phyloP scores from a whole-genome alignment of 2,797 vertebrate genomes.

The Bovichtus diacanthus region DNA sequence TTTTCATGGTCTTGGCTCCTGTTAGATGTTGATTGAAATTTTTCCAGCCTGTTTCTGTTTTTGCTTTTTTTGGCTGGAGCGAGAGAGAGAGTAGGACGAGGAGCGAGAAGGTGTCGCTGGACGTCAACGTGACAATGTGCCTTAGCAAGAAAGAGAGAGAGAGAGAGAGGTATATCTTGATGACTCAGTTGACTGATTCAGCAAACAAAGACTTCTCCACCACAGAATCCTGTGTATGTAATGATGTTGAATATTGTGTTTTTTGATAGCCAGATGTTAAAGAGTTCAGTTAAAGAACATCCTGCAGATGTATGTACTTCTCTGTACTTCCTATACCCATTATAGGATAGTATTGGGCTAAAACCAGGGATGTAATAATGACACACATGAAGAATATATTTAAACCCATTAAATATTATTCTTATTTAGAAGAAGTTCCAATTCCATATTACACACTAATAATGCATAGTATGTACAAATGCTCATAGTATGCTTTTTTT shows the following conservation, averaged over 20 bases:
- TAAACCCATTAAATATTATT: too few species aligned
- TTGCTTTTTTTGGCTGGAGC: neutral
- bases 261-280: neutral
- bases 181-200: conserved; percentile 12
- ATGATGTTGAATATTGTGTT: neutral
- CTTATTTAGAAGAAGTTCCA: neutral
- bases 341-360: too few species aligned
- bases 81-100: neutral
- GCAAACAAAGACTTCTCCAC: neutral
- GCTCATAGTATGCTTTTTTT: neutral
- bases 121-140: neutral
- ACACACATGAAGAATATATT: too few species aligned
- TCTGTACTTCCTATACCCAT: neutral
- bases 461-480: neutral
- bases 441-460: neutral
- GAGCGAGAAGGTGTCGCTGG: neutral
- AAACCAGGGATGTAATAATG: too few species aligned
- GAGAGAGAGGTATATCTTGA: neutral
- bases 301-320: neutral
- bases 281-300: neutral
- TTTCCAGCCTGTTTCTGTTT: neutral
- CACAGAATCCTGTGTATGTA: neutral
- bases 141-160: neutral
- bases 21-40: neutral
- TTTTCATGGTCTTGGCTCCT: conserved; percentile 12